Percentiles rank a stretch among this genome's conserved stretches.
Conservation (phyloP, 2,113 vertebrate genomes). For the Elgaria multicarinata region DNA sequence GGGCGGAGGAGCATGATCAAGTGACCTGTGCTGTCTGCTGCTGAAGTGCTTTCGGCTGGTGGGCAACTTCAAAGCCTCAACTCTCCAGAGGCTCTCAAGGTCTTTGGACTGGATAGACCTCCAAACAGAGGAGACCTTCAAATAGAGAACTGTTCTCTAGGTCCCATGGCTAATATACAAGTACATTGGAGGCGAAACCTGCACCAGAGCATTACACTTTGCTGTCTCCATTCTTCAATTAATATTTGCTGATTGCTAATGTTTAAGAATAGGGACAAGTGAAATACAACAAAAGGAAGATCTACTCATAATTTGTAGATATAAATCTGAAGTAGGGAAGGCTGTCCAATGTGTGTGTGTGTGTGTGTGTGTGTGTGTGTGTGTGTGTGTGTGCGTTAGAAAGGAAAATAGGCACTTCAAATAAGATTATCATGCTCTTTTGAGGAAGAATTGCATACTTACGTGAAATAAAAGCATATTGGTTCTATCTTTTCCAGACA, state of each 20-base stretch:
- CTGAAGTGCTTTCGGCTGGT: background rate
- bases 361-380: background rate
- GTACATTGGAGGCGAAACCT: background rate
- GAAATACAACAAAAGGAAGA: background rate
- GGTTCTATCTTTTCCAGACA: conserved; percentile 19
- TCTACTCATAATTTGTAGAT: background rate
- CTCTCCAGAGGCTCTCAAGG: background rate
- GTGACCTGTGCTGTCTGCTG: background rate
- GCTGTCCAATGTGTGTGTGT: background rate
- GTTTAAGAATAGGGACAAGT: background rate
- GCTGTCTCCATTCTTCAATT: background rate
- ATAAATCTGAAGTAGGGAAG: background rate
- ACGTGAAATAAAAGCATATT: conserved; percentile 26
- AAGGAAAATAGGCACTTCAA: background rate
- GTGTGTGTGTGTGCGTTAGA: background rate
- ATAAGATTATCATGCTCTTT: conserved; percentile 1
- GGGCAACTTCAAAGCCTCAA: background rate
- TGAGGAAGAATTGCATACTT: background rate
- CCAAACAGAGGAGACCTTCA: background rate
- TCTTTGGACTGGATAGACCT: background rate
- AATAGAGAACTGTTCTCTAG: background rate
- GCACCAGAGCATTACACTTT: background rate
- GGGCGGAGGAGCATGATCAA: background rate
- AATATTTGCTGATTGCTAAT: too few species aligned
- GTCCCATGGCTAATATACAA: background rate